Percentiles rank a stretch among this genome's conserved stretches.
Evolutionary conservation across 2,113 vertebrate genomes (phyloP).

Genomic region (Ciconia maguari): DNA sequence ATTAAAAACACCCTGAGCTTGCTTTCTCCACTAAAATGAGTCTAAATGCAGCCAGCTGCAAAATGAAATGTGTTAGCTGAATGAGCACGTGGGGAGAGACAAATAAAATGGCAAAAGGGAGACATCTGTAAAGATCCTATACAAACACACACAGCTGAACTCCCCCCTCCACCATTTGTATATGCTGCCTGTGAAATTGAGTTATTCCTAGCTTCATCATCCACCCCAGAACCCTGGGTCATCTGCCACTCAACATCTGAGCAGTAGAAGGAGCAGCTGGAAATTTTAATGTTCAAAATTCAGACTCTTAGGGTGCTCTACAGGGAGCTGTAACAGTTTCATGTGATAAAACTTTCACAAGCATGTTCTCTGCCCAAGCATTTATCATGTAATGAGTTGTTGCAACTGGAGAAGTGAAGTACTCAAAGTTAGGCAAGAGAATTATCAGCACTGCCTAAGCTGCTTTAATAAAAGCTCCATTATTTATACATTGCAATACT

Average conservation of each 20-base stretch:
- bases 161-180: background rate
- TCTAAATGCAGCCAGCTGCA: background rate
- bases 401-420: background rate
- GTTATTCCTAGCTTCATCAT: background rate
- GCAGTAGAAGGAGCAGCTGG: background rate
- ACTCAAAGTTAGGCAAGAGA: background rate
- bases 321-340: background rate
- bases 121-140: background rate
- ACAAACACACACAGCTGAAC: background rate
- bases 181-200: background rate
- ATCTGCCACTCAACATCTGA: background rate
- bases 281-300: background rate
- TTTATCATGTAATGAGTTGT: background rate
- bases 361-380: background rate
- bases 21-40: background rate
- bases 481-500: background rate
- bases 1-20: background rate
- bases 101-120: background rate
- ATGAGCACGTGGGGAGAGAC: fast-evolving
- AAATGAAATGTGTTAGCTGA: background rate
- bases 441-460: background rate
- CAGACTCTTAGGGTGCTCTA: background rate
- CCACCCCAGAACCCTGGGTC: background rate
- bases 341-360: background rate
- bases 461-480: background rate